A percentile compares a stretch with the other conserved stretches of the same genome.
Conservation (phyloP, 2,113 vertebrate species). For the Atractosteus spatula region DNA sequence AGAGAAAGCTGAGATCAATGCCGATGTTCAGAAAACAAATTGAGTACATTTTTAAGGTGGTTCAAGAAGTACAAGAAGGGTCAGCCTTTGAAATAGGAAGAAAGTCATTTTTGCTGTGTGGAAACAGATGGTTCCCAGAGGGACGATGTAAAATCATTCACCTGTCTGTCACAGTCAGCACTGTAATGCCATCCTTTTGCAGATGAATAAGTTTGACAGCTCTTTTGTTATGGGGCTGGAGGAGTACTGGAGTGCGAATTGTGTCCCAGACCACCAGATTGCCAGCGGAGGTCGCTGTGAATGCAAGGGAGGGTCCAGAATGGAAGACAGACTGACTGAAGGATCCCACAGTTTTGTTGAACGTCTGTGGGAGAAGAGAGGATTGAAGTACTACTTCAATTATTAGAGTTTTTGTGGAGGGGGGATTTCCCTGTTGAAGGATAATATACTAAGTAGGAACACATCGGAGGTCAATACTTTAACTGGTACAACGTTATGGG, state of each 20-base stretch:
- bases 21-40: no score
- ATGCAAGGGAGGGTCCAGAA: slow-evolving; percentile 50
- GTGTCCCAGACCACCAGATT: slow-evolving; percentile 77
- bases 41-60: no score
- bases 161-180: slow-evolving; percentile 70
- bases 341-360: slow-evolving; percentile 57
- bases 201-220: slow-evolving; percentile 63
- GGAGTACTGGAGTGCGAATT: background rate
- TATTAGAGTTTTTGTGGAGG: no score
- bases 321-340: slow-evolving; percentile 80
- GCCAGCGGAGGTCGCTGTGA: slow-evolving; percentile 67
- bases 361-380: slow-evolving; percentile 49
- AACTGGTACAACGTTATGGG: no score
- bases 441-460: background rate
- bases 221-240: slow-evolving; percentile 27
- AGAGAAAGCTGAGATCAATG: no score
- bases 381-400: background rate
- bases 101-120: no score
- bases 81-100: no score
- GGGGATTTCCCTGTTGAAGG: background rate
- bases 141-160: slow-evolving; percentile 37
- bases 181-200: slow-evolving; percentile 74
- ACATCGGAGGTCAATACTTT: background rate
- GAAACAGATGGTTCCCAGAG: background rate
- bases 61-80: background rate